Conservation (phyloP, 2,113 vertebrate genomes). For the Hyperoodon ampullatus region DNA sequence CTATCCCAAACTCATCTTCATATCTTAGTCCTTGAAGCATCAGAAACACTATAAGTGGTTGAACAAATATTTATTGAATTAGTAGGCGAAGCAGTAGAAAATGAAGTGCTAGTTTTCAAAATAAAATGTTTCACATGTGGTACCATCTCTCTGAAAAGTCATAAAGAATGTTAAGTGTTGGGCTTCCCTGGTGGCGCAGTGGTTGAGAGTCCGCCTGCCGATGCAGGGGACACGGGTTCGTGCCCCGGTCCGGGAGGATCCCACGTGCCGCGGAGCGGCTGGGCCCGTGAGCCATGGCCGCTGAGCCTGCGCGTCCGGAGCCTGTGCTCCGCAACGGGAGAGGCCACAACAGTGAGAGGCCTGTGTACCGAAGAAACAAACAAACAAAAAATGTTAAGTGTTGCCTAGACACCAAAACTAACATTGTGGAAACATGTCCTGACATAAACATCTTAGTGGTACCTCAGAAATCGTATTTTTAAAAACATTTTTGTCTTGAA, state of each 20-base stretch:
- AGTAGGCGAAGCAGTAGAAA: constrained; percentile 39
- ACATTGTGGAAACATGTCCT: not conserved
- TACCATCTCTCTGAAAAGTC: not conserved
- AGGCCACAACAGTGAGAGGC: too few relatives aligned
- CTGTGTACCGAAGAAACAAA: too few relatives aligned
- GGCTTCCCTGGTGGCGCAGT: too few relatives aligned
- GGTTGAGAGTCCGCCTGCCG: too few relatives aligned
- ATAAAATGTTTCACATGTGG: not conserved
- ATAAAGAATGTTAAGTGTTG: not conserved
- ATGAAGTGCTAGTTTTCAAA: constrained; percentile 14
- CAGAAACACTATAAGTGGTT: not conserved
- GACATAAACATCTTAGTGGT: not conserved
- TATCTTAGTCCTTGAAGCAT: not conserved
- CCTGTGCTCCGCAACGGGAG: too few relatives aligned
- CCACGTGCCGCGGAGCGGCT: too few relatives aligned
- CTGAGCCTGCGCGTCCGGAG: too few relatives aligned
- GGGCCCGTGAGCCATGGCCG: too few relatives aligned
- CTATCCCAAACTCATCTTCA: not conserved
- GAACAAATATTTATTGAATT: constrained; percentile 53
- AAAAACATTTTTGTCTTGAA: not conserved
- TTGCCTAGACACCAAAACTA: not conserved
- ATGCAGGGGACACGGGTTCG: too few relatives aligned
- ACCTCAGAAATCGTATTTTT: not conserved
- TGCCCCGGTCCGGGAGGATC: too few relatives aligned
- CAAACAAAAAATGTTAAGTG: not conserved